Percentiles rank a stretch among this genome's conserved stretches.
These are phyloP conservation scores for Lemur catta DNA, from an alignment of 2,797 vertebrate genomes.

Conservation along the genomic window DNA sequence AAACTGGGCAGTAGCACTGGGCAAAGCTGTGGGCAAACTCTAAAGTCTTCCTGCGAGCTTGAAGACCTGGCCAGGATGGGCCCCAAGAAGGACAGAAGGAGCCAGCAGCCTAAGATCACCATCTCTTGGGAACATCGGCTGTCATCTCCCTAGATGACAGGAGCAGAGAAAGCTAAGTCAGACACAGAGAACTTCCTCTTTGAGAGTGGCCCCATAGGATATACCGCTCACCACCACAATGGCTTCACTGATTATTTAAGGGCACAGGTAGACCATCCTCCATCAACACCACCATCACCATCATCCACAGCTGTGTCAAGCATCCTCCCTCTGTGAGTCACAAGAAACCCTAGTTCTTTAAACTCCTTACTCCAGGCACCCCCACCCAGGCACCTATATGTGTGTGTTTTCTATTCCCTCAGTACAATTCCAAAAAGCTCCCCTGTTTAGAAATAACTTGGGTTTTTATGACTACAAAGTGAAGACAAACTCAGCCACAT, in stretches of 20 bases:
- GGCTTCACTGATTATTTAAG: neutral
- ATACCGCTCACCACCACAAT: neutral
- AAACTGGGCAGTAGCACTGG: neutral
- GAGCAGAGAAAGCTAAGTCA: neutral
- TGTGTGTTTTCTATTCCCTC: neutral
- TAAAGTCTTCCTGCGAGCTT: neutral
- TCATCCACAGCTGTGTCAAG: neutral
- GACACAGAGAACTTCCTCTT: neutral
- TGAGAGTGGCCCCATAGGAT: neutral
- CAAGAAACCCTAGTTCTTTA: neutral
- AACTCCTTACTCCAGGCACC: neutral
- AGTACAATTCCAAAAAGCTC: neutral
- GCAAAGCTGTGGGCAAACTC: neutral
- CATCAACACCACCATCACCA: neutral
- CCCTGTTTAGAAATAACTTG: neutral
- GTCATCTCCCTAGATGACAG: too few species aligned
- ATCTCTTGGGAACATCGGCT: neutral
- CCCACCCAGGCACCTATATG: neutral
- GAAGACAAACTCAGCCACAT: neutral
- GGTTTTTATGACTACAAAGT: neutral
- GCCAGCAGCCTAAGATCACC: neutral
- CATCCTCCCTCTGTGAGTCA: neutral
- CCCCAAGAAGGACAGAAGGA: neutral
- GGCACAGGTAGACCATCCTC: neutral
- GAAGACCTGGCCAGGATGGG: neutral